Conservation (phyloP, 2,888 invertebrate genomes). For the Troilus luridus region DNA sequence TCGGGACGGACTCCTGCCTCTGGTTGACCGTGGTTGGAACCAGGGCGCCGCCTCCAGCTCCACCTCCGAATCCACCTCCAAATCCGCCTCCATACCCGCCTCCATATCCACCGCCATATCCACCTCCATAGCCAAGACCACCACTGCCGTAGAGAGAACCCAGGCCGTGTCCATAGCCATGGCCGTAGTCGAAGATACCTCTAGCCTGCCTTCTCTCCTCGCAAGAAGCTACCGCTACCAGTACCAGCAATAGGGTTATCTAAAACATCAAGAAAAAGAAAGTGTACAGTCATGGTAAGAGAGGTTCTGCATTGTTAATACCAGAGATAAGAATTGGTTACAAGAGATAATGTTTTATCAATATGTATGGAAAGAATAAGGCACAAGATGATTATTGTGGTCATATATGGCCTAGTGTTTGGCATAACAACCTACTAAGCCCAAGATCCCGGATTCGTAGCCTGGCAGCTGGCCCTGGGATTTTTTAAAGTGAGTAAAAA, state of each 20-base stretch:
- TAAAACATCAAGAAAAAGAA: too few species aligned
- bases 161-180: conserved; percentile 14
- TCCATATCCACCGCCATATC: not conserved
- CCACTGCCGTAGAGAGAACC: not conserved
- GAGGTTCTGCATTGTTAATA: too few species aligned
- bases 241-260: not conserved
- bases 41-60: not conserved
- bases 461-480: too few species aligned
- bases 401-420: too few species aligned
- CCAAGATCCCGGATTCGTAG: too few species aligned
- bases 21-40: conserved; percentile 12
- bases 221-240: not conserved
- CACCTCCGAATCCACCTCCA: not conserved
- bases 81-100: not conserved
- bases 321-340: too few species aligned
- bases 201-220: conserved; percentile 6
- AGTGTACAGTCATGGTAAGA: too few species aligned
- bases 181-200: conserved; percentile 7
- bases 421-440: too few species aligned
- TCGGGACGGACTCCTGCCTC: not conserved
- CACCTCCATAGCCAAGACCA: not conserved
- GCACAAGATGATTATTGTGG: too few species aligned
- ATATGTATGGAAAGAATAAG: too few species aligned
- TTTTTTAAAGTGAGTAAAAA: too few species aligned
- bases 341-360: too few species aligned